Base-by-base conservation (phyloP, 2,797 vertebrate species). In the Epinephelus malabaricus region DNA sequence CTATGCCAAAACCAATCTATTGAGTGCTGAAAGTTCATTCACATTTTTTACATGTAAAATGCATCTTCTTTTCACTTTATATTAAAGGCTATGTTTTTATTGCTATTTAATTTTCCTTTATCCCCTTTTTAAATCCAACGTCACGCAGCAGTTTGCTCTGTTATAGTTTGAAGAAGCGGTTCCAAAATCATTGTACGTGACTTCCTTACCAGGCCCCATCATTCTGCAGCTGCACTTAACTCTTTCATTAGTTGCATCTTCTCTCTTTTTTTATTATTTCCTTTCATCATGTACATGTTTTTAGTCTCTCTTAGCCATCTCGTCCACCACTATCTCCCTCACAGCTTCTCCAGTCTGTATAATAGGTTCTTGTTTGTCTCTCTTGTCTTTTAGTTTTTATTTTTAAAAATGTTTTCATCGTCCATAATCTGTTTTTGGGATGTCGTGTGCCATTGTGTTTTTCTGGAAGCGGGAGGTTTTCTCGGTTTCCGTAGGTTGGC, bases 361-460 rank as follows among this genome's bases (percentile, higher is more conserved):
- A 6, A 81, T 79, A 79, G 72, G 19, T 62, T 79, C 25, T 27
- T 61, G 60, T 54, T 83, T 76, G 66, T 86, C 66, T 61, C 82
- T 76, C 49, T 30, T 53, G 61, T 88, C 69, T 83, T 78, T 76
- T 73, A 69, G 53, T 63, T 69, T 79, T 73, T 51, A 43, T 65
- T 84, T 82, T 72, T 53, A 23, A 43, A 69, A 50, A 67, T 25
- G 69, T 73, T 76, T 82, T 85, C 86, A 89, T 88, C 85, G 84
- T 87, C 86, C 86, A 87, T 78, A 92, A 92, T 88, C 90, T 89
- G 90, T 92, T 88, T 63, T 85, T 84, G 92, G 84, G 84, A 80
- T 91, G 90, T 94, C 81, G 89, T 82, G 94, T 95, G 95, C 95
- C 94, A 95, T 95, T 92, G 93, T 92, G 93, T 88, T 88, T 77